Evolutionary conservation across 2,797 vertebrate genomes (phyloP), one percentile per base, ranked within the genome.

Genomic region (Podargus strigoides): DNA sequence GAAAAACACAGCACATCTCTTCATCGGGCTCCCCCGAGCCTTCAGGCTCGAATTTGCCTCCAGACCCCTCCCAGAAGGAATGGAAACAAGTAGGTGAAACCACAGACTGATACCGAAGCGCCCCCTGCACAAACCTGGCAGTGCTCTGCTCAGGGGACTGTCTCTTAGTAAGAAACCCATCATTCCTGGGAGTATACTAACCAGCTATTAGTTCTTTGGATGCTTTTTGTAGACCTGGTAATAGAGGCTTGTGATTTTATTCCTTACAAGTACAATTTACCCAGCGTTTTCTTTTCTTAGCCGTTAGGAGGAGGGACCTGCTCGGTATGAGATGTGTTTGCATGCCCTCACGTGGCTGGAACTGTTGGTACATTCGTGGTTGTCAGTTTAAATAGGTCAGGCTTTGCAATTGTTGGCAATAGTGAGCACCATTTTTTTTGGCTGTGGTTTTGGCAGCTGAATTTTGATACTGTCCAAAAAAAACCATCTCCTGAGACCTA

Each of bases 71-170:
- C 96, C 20, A 97, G 98, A 62, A 95, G 76, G 98, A 99, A 60
- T 99, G 98, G 99, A 99, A 98, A 95, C 99, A 99, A 97, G 99
- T 99, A 95, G 32, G 95, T 93, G 84, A 89, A 95, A 89, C 50
- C 24, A 27, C n/a, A 21, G 22, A 0, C 6, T 10, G 66, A 77
- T 24, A 62, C 5, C 0, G 5, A 72, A 12, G 12, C 15, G 6
- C 10, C 6, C 13, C 6, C 36, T 0, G 3, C 28, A 41, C 27
- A 49, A 74, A 47, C 10, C 14, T 9, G 1, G 50, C 30, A 21
- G 39, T 6, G 16, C 56, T 83, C 59, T 73, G 21, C 49, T 78
- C 42, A 22, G 50, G 7, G 9, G 53, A 10, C 26, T 6, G 18
- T 36, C 49, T 79, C 20, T 55, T 41, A 23, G 3, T 6, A 56